Percentiles rank a stretch among this genome's conserved stretches.
Conservation (phyloP, 2,888 invertebrate species). For the Diadegma fenestrale region DNA sequence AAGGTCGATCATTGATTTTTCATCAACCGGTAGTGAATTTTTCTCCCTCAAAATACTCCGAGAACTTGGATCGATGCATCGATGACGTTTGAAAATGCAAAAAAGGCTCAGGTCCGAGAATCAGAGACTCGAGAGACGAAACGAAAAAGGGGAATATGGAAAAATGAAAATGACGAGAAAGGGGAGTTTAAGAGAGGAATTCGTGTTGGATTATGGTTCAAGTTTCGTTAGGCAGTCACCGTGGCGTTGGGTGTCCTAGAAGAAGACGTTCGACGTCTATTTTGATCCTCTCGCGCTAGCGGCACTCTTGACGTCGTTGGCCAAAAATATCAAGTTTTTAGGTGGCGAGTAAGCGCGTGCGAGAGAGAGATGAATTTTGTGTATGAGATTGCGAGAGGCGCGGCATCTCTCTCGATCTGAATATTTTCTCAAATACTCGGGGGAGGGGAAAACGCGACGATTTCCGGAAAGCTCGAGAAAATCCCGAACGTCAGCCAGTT, state of each 20-base stretch:
- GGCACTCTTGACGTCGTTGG: slow-evolving; percentile 81
- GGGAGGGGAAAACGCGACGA: slow-evolving; percentile 65
- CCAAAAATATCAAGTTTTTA: slow-evolving; percentile 82
- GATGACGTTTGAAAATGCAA: too few relatives aligned
- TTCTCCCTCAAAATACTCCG: too few relatives aligned
- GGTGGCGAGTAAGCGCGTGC: slow-evolving; percentile 60
- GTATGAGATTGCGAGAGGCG: slow-evolving; percentile 43
- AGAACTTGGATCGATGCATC: too few relatives aligned
- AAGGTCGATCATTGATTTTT: too few relatives aligned
- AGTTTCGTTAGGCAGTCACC: slow-evolving; percentile 67
- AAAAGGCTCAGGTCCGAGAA: slow-evolving; percentile 10
- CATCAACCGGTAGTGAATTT: too few relatives aligned
- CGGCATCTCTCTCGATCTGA: slow-evolving; percentile 79
- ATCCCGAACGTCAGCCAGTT: slow-evolving; percentile 40
- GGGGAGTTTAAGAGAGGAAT: slow-evolving; percentile 55
- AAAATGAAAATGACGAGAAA: slow-evolving; percentile 2
- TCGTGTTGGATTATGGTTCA: slow-evolving; percentile 69
- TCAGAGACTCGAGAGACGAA: not conserved
- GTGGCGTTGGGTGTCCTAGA: slow-evolving; percentile 76
- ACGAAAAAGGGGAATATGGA: not conserved
- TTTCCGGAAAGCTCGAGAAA: slow-evolving; percentile 67
- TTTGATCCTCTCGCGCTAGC: slow-evolving; percentile 77
- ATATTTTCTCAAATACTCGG: slow-evolving; percentile 38
- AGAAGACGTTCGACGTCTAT: slow-evolving; percentile 78
- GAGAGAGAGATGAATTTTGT: slow-evolving; percentile 50